These are phyloP conservation scores for Strix aluco DNA, from an alignment of 2,113 vertebrate species.

Conservation along the genomic window DNA sequence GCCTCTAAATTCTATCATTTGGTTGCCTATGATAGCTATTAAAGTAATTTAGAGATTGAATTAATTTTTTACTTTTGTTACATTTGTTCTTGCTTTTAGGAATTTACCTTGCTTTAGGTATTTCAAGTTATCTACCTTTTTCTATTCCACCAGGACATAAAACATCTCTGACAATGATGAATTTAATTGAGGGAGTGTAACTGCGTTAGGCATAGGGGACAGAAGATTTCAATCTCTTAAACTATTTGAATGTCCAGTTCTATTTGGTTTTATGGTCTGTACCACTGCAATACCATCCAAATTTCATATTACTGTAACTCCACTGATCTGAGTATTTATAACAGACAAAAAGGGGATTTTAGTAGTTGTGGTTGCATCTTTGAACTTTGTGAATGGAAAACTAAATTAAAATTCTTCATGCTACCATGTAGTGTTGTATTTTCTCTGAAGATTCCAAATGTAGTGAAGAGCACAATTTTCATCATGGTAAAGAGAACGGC, in stretches of 20 bases:
- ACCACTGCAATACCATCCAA: not conserved
- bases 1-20: not conserved
- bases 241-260: not conserved
- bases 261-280: not conserved
- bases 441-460: not conserved
- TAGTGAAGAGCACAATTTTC: not conserved
- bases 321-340: not conserved
- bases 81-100: not conserved
- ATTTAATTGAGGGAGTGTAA: not conserved
- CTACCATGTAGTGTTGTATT: not conserved
- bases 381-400: not conserved
- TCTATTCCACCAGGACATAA: not conserved
- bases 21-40: not conserved
- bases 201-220: not conserved
- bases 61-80: not conserved
- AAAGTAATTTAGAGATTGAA: not conserved
- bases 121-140: not conserved
- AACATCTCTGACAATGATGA: not conserved
- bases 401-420: not conserved
- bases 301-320: not conserved
- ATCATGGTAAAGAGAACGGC: not conserved
- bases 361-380: not conserved
- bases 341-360: not conserved
- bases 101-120: not conserved
- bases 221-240: not conserved